These are phyloP conservation scores for Drosophila barbarae DNA, from an alignment of 2,888 invertebrate species.

Conservation along the genomic window DNA sequence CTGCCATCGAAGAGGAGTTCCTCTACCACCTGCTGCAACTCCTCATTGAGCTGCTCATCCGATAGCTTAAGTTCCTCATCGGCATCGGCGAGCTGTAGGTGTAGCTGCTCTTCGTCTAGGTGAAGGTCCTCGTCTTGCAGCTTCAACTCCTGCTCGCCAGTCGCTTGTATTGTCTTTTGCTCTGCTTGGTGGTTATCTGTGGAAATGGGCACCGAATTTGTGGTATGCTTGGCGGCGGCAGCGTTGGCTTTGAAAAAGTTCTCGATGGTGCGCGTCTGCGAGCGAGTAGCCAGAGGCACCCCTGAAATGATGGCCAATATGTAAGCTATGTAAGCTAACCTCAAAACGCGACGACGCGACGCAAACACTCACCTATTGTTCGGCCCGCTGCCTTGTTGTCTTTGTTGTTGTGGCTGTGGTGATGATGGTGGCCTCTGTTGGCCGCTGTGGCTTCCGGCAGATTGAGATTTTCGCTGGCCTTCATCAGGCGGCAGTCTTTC, in stretches of 20 bases:
- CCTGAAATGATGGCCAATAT: conserved; percentile 50
- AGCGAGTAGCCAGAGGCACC: conserved; percentile 76
- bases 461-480: conserved; percentile 61
- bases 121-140: conserved; percentile 6
- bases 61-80: conserved; percentile 23
- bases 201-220: neutral
- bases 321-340: conserved; percentile 34
- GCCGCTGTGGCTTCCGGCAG: conserved; percentile 25
- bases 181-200: conserved; percentile 33
- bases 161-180: conserved; percentile 58
- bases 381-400: conserved; percentile 56
- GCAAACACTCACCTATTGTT: conserved; percentile 65
- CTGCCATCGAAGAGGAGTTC: conserved; percentile 48
- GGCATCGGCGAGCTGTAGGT: conserved; percentile 7
- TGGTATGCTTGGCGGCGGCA: conserved; percentile 57
- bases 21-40: conserved; percentile 40
- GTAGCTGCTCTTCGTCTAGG: conserved; percentile 12
- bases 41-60: conserved; percentile 48
- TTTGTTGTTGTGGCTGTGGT: conserved; percentile 29
- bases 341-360: conserved; percentile 27
- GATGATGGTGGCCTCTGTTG: conserved; percentile 30
- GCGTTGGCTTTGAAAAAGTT: conserved; percentile 76
- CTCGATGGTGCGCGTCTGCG: conserved; percentile 77
- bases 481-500: conserved; percentile 79
- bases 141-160: neutral